Conservation (phyloP, 2,888 invertebrate genomes). For the Cyclophora punctaria region DNA sequence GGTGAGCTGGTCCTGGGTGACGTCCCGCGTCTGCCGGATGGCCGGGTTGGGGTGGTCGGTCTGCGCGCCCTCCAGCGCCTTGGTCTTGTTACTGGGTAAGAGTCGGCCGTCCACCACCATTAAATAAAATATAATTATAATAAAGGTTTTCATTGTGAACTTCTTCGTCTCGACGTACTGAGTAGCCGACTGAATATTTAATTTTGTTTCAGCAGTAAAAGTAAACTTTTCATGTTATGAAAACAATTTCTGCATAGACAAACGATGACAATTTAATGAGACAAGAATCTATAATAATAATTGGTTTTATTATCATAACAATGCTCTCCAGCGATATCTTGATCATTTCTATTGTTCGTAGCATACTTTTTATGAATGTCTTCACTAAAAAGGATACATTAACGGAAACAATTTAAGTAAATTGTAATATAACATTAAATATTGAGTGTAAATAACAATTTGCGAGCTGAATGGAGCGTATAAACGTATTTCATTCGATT, state of each 20-base stretch:
- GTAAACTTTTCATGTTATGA: conserved; percentile 49
- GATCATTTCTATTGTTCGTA: too few relatives aligned
- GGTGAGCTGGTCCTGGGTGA: conserved; percentile 18
- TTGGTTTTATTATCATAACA: too few relatives aligned
- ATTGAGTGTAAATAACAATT: too few relatives aligned
- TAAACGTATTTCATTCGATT: too few relatives aligned
- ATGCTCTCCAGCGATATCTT: background rate
- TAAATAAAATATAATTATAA: conserved; percentile 22
- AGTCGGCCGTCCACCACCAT: conserved; percentile 29
- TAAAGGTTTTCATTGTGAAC: conserved; percentile 32
- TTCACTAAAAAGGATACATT: too few relatives aligned
- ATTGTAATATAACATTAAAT: too few relatives aligned
- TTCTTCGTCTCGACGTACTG: conserved; percentile 22
- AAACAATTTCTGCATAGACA: conserved; percentile 35
- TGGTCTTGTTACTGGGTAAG: conserved; percentile 33
- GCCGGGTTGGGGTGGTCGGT: conserved; percentile 23
- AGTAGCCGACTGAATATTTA: conserved; percentile 34
- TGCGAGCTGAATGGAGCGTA: too few relatives aligned
- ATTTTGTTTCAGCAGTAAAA: conserved; percentile 35
- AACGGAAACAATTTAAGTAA: too few relatives aligned
- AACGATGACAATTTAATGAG: conserved; percentile 23
- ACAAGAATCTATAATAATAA: too few relatives aligned
- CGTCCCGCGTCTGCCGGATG: conserved; percentile 29
- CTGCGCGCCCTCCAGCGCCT: conserved; percentile 22
- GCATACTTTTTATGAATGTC: too few relatives aligned